Evolutionary conservation across 2,888 invertebrate species (phyloP), one percentile per base, ranked within the genome.

Genomic region (Diadromus collaris): DNA sequence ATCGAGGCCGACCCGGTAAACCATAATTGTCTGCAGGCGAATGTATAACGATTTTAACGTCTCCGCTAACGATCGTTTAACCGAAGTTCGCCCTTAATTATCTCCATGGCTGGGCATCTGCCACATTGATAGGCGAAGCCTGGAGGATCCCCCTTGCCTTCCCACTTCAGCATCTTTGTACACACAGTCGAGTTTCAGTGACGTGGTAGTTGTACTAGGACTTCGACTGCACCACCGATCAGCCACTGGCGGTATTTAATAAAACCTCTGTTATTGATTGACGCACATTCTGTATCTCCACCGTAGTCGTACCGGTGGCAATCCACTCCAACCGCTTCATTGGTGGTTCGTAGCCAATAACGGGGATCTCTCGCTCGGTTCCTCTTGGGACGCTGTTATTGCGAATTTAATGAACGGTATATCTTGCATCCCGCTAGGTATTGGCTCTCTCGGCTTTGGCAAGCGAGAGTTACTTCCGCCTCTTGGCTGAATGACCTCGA

Each of bases 321-420:
- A 73, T 58, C 27, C 54, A 41, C 54, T 10, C 51, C 51, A 5
- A 7, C 56, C n/a, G 54, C 21, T 29, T 29, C 13, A 56, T 48
- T 10, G 10, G 41, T 56, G 16, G 58, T 9, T 56, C 46, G 67
- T 34, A 60, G 63, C 58, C 58, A 69, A 60, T 73, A 78, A 32
- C 58, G 34, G 16, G 41, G 9, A 44, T 6, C 44, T 54, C 32
- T 38, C 38, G 10, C 13, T 41, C 13, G 1, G 38, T 16, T 41
- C 5, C 38, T 54, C 51, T 16, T 3, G 29, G 63, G 44, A 21
- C 27, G 51, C 58, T 32, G 63, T 75, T 75, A 75, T 68, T 79
- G 75, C 56, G 67, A 51, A 72, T 75, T 78, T 75, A 75, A 78
- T 79, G 46, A 65, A 75, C 71, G 71, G 72, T 67, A 16, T 68